phyloP scores from a whole-genome alignment of 53 echinoderm and acorn worm genomes.

The Holothuria leucospilota region DNA sequence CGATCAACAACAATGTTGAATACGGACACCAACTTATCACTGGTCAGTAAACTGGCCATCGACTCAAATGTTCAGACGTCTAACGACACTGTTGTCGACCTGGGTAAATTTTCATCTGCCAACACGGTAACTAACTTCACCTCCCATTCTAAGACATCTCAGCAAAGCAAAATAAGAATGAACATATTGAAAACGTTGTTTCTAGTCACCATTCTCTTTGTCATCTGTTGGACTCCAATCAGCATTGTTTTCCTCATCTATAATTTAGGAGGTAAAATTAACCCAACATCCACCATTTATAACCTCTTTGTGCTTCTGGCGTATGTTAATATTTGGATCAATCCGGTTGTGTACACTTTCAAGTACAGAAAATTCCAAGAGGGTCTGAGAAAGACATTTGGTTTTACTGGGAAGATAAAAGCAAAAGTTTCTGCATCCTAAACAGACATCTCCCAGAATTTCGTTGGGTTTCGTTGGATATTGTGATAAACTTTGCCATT shows the following conservation, averaged over 20 bases:
- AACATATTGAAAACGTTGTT: not conserved
- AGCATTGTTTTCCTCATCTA: not conserved
- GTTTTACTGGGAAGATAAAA: not conserved
- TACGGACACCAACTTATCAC: not conserved
- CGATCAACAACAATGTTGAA: not conserved
- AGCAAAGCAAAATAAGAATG: not conserved
- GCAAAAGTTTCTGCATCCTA: too few species aligned
- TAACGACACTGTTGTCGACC: not conserved
- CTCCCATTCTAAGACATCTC: not conserved
- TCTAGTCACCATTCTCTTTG: not conserved
- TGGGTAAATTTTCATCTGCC: not conserved
- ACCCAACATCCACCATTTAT: not conserved
- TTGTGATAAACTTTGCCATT: too few species aligned
- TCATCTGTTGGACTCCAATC: not conserved
- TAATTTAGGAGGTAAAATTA: not conserved
- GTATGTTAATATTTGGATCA: not conserved
- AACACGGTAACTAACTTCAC: too few species aligned
- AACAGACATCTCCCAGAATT: too few species aligned
- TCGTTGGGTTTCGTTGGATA: too few species aligned
- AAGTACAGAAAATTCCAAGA: conserved; percentile 7
- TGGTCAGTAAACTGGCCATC: not conserved
- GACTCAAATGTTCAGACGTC: not conserved
- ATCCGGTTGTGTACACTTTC: not conserved
- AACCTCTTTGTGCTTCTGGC: not conserved
- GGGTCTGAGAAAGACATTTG: conserved; percentile 3